These are phyloP conservation scores for Vimba vimba DNA, from an alignment of 2,113 vertebrate species.

Conservation along the genomic window DNA sequence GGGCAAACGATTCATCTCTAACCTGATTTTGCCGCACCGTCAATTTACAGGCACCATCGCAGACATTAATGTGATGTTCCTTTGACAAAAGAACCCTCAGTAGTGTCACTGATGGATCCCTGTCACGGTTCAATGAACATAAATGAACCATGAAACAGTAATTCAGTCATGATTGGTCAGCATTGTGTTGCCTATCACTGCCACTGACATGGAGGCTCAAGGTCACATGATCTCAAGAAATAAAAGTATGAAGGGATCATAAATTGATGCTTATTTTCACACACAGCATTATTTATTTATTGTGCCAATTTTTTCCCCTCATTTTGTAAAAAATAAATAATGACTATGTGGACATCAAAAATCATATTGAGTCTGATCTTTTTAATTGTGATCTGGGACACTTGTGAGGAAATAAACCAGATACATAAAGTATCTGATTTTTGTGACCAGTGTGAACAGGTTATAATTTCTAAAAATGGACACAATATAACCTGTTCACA, in stretches of 20 bases:
- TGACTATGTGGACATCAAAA: background rate
- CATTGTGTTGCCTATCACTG: slow-evolving; percentile 11
- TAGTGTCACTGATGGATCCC: background rate
- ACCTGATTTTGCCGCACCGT: slow-evolving; percentile 6
- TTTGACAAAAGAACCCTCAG: background rate
- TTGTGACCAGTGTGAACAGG: no score
- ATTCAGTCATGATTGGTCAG: slow-evolving; percentile 31
- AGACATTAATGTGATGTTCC: slow-evolving; percentile 10
- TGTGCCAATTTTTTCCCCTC: background rate
- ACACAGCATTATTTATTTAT: no score
- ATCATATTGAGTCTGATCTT: no score
- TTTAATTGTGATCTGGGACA: no score
- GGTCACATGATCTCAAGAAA: slow-evolving; percentile 29
- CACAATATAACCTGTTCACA: no score
- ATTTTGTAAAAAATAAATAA: no score
- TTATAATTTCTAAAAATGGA: no score
- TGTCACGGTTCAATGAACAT: slow-evolving; percentile 6
- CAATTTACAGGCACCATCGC: background rate
- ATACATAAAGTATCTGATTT: no score
- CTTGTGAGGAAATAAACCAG: no score
- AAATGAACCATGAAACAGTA: slow-evolving; percentile 26
- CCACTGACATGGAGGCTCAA: background rate
- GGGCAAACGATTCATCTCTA: slow-evolving; percentile 7
- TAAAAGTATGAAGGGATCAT: background rate
- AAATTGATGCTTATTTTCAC: background rate